These are phyloP conservation scores for Drosophila chauvacae DNA, from an alignment of 1,140 invertebrate species.

Conservation along the genomic window DNA sequence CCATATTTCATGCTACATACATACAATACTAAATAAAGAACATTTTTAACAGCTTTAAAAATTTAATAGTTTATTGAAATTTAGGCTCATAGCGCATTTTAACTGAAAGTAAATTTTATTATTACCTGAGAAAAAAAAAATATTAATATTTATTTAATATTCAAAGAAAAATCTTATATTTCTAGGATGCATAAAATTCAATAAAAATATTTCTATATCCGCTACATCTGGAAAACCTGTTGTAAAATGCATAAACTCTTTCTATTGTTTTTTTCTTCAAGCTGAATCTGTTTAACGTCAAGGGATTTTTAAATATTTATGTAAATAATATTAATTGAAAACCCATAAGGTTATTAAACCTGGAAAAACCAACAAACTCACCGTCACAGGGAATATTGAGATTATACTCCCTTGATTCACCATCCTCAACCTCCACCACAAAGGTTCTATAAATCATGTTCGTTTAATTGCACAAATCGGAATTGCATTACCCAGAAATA, in stretches of 20 bases:
- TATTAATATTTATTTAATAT: too few relatives aligned
- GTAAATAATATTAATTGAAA: background rate
- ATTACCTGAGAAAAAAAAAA: too few relatives aligned
- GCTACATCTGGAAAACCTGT: background rate
- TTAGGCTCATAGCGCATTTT: too few relatives aligned
- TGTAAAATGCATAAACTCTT: background rate
- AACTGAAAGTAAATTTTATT: too few relatives aligned
- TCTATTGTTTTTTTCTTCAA: background rate
- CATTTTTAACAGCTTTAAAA: too few relatives aligned
- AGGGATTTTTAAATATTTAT: background rate
- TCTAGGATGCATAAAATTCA: background rate
- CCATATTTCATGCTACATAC: too few relatives aligned
- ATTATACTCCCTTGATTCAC: background rate
- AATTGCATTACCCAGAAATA: constrained; percentile 53
- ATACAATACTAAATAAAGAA: too few relatives aligned
- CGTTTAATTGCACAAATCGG: constrained; percentile 52
- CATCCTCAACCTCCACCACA: background rate
- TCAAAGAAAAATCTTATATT: background rate
- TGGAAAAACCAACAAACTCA: background rate
- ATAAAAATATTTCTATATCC: background rate
- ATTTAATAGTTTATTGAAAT: too few relatives aligned
- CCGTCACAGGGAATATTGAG: constrained; percentile 1
- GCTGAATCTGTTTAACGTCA: background rate
- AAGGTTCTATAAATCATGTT: constrained; percentile 50
- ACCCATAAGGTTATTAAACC: background rate